These are phyloP conservation scores for Heliconius charithonia DNA, from an alignment of 2,888 invertebrate species.

Conservation along the genomic window DNA sequence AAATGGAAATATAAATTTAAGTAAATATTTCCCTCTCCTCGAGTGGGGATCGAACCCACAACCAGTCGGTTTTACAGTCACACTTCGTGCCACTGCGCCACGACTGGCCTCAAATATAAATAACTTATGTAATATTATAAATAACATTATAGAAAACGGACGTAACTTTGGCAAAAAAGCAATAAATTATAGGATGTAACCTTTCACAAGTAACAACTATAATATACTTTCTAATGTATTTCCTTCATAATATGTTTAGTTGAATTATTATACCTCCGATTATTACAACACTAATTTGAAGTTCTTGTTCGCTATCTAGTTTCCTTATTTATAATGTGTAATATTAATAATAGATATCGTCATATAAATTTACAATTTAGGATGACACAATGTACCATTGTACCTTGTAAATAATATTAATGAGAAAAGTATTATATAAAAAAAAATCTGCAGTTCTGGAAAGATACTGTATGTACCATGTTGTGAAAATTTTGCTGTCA, in stretches of 20 bases:
- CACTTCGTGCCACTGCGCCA: no score
- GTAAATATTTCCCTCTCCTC: no score
- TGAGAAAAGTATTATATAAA: neutral
- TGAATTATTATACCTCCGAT: constrained; percentile 4
- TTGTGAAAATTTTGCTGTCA: no score
- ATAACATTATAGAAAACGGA: constrained; percentile 12
- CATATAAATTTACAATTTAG: neutral
- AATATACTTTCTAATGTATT: constrained; percentile 23
- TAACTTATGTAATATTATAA: constrained; percentile 3
- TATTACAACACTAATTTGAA: neutral
- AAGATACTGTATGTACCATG: no score
- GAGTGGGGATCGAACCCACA: no score
- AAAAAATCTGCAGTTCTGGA: no score
- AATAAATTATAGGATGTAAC: constrained; percentile 24
- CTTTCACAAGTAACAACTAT: constrained; percentile 20
- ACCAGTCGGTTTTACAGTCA: no score
- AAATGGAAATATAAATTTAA: no score
- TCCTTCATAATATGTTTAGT: constrained; percentile 16
- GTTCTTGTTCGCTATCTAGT: neutral
- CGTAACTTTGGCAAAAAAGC: constrained; percentile 12
- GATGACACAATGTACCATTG: neutral
- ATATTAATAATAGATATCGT: neutral
- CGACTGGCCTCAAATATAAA: no score
- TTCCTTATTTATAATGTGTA: constrained; percentile 6
- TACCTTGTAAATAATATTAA: no score